phyloP scores from a whole-genome alignment of 2,888 invertebrate species.

The Harpalus rubripes region DNA sequence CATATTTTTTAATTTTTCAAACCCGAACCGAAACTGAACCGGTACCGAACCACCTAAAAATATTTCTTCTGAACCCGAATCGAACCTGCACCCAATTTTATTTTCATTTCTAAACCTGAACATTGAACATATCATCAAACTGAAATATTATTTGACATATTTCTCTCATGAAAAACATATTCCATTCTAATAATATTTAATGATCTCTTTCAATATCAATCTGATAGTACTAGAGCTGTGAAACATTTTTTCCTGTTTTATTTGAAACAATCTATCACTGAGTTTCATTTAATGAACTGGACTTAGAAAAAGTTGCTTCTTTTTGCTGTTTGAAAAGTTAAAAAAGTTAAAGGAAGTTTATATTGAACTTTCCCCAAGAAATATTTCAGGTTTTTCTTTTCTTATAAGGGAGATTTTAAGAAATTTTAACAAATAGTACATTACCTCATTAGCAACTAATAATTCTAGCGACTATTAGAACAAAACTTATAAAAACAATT shows the following conservation, averaged over 20 bases:
- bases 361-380: slow-evolving; percentile 46
- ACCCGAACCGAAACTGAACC: too few relatives aligned
- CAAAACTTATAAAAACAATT: not conserved
- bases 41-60: too few relatives aligned
- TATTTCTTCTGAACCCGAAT: too few relatives aligned
- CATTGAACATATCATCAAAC: too few relatives aligned
- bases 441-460: not conserved
- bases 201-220: too few relatives aligned
- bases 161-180: too few relatives aligned
- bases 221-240: not conserved
- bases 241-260: slow-evolving; percentile 15
- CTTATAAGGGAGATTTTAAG: slow-evolving; percentile 9
- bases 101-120: too few relatives aligned
- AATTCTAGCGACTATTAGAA: not conserved
- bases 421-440: not conserved
- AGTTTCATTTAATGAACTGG: slow-evolving; percentile 35
- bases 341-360: slow-evolving; percentile 60
- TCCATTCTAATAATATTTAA: too few relatives aligned
- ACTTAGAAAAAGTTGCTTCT: slow-evolving; percentile 32
- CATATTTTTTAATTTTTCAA: too few relatives aligned
- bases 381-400: slow-evolving; percentile 49
- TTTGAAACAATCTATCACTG: slow-evolving; percentile 26
- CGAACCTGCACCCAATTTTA: too few relatives aligned
- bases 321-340: slow-evolving; percentile 46
- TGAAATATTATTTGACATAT: too few relatives aligned